Evolutionary conservation across 2,113 vertebrate species (phyloP).

Genomic region (Athene noctua): DNA sequence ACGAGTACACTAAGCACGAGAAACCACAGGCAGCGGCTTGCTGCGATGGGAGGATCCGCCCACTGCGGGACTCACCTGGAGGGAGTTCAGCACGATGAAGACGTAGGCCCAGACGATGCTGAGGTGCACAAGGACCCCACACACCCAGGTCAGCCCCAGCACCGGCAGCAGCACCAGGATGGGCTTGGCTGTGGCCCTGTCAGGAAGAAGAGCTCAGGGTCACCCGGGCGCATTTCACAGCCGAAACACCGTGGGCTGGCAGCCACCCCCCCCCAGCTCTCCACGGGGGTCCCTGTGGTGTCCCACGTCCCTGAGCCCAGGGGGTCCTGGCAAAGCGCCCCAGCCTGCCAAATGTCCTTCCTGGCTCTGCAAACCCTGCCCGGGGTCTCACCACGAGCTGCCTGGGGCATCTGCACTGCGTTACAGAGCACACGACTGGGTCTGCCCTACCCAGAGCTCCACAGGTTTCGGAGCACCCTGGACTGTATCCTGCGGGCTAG

Average conservation of each 20-base stretch:
- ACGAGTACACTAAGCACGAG: neutral
- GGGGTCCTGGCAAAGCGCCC: neutral
- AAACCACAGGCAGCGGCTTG: neutral
- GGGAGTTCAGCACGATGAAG: constrained; percentile 86
- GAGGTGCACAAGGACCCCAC: constrained; percentile 86
- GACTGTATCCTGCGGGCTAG: neutral
- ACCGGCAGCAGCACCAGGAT: constrained; percentile 87
- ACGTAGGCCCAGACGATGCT: constrained; percentile 81
- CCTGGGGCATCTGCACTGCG: neutral
- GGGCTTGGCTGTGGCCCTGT: constrained; percentile 86
- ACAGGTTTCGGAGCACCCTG: neutral
- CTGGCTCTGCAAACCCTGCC: neutral
- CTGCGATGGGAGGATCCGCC: neutral
- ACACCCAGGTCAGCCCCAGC: constrained; percentile 90
- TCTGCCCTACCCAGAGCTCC: neutral
- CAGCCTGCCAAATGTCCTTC: neutral
- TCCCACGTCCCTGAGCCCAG: neutral
- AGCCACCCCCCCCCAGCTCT: neutral
- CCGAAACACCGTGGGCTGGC: neutral
- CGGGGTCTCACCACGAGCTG: neutral
- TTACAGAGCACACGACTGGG: neutral
- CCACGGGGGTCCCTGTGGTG: accelerated
- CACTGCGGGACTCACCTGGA: constrained; percentile 79
- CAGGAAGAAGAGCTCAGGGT: neutral
- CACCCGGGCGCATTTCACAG: neutral